Conservation (phyloP, 1,140 invertebrate species). For the Akabosia matsudoensis region DNA sequence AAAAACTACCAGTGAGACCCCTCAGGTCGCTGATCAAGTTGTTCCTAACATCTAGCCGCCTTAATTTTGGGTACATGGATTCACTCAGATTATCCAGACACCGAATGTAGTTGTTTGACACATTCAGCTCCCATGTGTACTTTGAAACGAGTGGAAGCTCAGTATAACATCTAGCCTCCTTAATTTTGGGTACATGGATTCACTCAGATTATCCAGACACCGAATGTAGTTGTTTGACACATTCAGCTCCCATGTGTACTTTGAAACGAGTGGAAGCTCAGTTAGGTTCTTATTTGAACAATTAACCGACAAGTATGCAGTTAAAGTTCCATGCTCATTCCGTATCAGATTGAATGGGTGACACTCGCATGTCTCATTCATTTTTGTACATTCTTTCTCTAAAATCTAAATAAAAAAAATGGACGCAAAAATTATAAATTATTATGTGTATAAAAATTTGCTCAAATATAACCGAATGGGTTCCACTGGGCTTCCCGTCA, state of each 20-base stretch:
- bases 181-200: constrained; percentile 23
- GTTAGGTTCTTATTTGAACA: constrained; percentile 27
- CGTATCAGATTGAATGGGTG: constrained; percentile 5
- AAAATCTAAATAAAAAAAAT: background rate
- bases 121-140: constrained; percentile 14
- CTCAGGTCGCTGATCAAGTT: constrained; percentile 26
- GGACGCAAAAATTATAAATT: background rate
- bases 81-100: background rate
- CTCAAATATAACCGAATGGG: no score
- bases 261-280: constrained; percentile 28
- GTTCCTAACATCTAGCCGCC: background rate
- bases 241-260: constrained; percentile 12
- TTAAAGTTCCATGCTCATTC: background rate
- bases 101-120: constrained; percentile 27
- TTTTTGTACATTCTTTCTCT: constrained; percentile 4
- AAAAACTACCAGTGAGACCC: background rate
- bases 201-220: background rate
- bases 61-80: constrained; percentile 25
- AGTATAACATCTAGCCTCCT: background rate
- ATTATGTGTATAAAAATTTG: background rate
- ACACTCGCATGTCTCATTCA: background rate
- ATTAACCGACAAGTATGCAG: constrained; percentile 2
- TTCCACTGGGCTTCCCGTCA: no score
- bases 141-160: no score
- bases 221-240: constrained; percentile 28